Evolutionary conservation across 2,113 vertebrate species (phyloP), one percentile per base, ranked within the genome.

Genomic region (Varanus salvator): DNA sequence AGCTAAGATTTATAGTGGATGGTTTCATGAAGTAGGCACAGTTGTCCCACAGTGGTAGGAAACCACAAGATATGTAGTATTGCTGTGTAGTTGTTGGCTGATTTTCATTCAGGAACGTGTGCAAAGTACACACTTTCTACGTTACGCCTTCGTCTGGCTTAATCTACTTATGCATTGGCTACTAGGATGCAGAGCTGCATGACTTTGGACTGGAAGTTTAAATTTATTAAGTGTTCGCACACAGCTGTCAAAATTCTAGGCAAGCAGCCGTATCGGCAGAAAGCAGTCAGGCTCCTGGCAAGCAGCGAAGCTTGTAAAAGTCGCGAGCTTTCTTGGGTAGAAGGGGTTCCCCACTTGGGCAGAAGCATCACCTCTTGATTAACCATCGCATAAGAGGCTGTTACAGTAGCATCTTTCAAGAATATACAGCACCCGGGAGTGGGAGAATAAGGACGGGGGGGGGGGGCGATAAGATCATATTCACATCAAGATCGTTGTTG

Each of bases 121-220:
- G 8, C 76, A 6, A 64, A 23, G 54, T 64, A 34, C 60, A 82
- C 60, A 6, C 31, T 21, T 66, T 85, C 71, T 52, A 34, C 85
- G 94, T 93, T 95, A 93, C 87, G 91, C 89, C 80, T 29, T 3
- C 44, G 90, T 88, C 54, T 72, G 44, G 82, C 48, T 92, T 94
- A 95, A 95, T 95, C 94, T 91, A 92, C 92, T 95, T 95, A 94
- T 74, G 89, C 21, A 27, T 91, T 84, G 89, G 94, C 94, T 94
- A 91, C 87, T 71, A 93, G 89, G 38, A 85, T 89, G 85, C 87
- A 86, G 95, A 91, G 81, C 80, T 91, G 52, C 0, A 0, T 91
- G 94, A 95, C 92, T 92, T 95, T 95, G 94, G 90, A 21, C 92
- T 93, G 92, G 93, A 80, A 94, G 88, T 90, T 52, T 80, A 27